Base-by-base conservation (phyloP, 2,888 invertebrate genomes). In the Microctonus aethiopoides region DNA sequence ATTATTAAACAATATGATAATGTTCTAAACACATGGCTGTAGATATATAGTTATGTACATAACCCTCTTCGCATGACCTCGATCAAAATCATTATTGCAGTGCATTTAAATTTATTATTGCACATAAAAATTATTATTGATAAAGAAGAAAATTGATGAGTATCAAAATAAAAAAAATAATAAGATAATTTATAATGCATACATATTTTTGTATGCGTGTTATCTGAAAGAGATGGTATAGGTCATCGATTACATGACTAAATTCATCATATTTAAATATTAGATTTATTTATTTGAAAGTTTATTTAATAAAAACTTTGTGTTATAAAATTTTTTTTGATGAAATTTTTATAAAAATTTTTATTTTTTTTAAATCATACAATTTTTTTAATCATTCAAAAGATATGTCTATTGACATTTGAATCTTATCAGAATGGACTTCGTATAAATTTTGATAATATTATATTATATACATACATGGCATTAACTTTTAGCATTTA, bases 21-120 rank as follows among this genome's bases (percentile, higher is more conserved):
- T 46, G 4, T 46, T 20, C 16, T 46, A 7, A 46, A 46, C 7
- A 9, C 46, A 46, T n/a, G 5, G n/a, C n/a, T 46, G 16, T n/a
- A 46, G n/a, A n/a, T n/a, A n/a, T n/a, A n/a, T n/a, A n/a, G n/a
- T n/a, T n/a, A n/a, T n/a, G n/a, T n/a, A n/a, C n/a, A n/a, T n/a
- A n/a, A n/a, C n/a, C n/a, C n/a, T n/a, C n/a, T n/a, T n/a, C n/a
- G n/a, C n/a, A 69, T 65, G 67, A 72, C 69, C 73, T 61, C 61
- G 66, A 71, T 68, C 64, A 65, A 68, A 69, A 71, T 69, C 60
- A n/a, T n/a, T n/a, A n/a, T n/a, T n/a, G n/a, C n/a, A n/a, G n/a
- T n/a, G n/a, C n/a, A n/a, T n/a, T n/a, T n/a, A n/a, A n/a, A n/a
- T n/a, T n/a, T n/a, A n/a, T n/a, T n/a, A n/a, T n/a, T n/a, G n/a